phyloP scores from a whole-genome alignment of 2,797 vertebrate species.

The Glossophaga mutica region DNA sequence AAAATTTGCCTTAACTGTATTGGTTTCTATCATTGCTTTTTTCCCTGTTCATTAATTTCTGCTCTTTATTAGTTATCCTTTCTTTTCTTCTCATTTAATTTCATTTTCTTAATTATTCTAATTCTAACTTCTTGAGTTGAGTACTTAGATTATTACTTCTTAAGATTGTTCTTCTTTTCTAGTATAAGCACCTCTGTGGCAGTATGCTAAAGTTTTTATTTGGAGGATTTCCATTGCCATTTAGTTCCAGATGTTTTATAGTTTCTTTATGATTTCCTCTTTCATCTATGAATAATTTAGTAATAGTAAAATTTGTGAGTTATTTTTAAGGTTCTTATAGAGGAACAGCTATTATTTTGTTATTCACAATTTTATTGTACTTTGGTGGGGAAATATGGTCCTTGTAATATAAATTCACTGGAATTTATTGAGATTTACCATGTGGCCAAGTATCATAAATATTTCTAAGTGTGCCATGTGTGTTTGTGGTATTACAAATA shows the following conservation, averaged over 20 bases:
- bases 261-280: constrained; percentile 29
- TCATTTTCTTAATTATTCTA: neutral
- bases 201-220: neutral
- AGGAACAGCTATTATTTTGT: constrained; percentile 33
- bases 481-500: neutral
- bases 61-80: neutral
- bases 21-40: neutral
- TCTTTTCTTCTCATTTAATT: neutral
- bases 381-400: neutral
- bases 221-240: neutral
- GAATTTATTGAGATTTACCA: neutral
- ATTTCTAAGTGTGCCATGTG: neutral
- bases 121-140: neutral
- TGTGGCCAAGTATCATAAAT: neutral
- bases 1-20: neutral
- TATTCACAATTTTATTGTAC: constrained; percentile 24
- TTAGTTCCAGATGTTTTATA: constrained; percentile 21
- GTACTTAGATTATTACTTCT: neutral
- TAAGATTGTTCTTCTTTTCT: neutral
- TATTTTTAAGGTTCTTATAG: constrained; percentile 49
- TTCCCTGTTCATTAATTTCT: neutral
- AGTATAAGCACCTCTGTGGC: neutral
- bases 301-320: neutral
- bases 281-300: constrained; percentile 50
- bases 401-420: neutral